phyloP scores from a whole-genome alignment of 64 coral and sea anemone species.

The Montipora efflorescens region DNA sequence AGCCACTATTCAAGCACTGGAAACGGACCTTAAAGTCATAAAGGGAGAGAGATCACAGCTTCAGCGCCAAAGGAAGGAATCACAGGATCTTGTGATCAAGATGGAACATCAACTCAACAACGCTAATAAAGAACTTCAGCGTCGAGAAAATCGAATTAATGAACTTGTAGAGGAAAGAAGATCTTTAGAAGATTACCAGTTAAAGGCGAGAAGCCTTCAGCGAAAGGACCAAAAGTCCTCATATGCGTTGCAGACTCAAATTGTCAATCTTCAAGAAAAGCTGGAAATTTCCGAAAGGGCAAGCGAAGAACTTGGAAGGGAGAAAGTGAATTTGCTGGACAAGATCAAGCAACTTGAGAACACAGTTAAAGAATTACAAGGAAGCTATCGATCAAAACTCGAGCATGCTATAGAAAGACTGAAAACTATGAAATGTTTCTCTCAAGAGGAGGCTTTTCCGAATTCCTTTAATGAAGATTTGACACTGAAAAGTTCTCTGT shows the following conservation, averaged over 20 bases:
- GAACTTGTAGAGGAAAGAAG: constrained; percentile 77
- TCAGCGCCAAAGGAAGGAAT: constrained; percentile 56
- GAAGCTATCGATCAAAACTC: constrained; percentile 76
- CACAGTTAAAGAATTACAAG: constrained; percentile 74
- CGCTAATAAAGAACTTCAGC: constrained; percentile 61
- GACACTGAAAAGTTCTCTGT: neutral
- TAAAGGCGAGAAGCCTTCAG: constrained; percentile 75
- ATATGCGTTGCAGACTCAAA: constrained; percentile 83
- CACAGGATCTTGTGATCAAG: constrained; percentile 77
- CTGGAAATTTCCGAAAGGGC: constrained; percentile 59
- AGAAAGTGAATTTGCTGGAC: constrained; percentile 37
- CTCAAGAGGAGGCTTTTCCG: constrained; percentile 17
- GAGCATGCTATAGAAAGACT: constrained; percentile 70
- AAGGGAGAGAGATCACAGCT: constrained; percentile 79
- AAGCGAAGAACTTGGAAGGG: constrained; percentile 28
- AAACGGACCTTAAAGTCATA: constrained; percentile 74
- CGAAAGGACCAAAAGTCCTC: constrained; percentile 85
- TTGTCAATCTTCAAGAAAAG: constrained; percentile 87
- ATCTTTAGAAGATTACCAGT: constrained; percentile 76
- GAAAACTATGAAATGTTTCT: constrained; percentile 45
- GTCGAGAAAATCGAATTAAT: constrained; percentile 77
- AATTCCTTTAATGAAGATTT: neutral
- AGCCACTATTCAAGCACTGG: constrained; percentile 84
- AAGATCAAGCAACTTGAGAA: constrained; percentile 81
- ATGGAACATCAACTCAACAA: constrained; percentile 67